These are phyloP conservation scores for Miniopterus natalensis DNA, from an alignment of 2,113 vertebrate species.

Conservation along the genomic window DNA sequence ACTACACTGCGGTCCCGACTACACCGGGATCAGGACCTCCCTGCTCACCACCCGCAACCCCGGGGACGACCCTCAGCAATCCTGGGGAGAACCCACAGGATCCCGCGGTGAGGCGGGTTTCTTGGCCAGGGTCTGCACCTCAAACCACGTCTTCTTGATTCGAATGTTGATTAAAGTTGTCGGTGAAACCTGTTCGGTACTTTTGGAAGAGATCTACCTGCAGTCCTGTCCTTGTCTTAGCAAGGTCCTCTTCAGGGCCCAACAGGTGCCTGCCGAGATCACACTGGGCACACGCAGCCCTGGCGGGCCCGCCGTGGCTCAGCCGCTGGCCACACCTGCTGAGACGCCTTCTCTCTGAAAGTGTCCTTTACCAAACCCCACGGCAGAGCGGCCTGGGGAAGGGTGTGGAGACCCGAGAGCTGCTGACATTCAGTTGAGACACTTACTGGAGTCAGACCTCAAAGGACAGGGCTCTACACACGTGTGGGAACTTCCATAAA, in stretches of 20 bases:
- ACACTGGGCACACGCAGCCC: not conserved
- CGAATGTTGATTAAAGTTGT: not conserved
- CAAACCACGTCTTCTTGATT: not conserved
- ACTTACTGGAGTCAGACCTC: not conserved
- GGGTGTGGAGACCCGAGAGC: not conserved
- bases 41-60: not conserved
- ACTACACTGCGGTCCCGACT: not conserved
- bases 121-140: not conserved
- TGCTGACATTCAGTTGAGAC: not conserved
- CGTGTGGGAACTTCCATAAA: not conserved
- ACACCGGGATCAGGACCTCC: not conserved
- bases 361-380: not conserved
- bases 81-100: not conserved
- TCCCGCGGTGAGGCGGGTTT: not conserved
- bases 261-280: too few species aligned
- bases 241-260: not conserved
- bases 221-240: not conserved
- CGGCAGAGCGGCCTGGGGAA: not conserved
- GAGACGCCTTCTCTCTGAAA: too few species aligned
- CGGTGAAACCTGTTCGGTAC: not conserved
- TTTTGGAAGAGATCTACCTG: not conserved
- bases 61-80: rapidly evolving
- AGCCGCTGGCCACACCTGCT: too few species aligned
- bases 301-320: too few species aligned
- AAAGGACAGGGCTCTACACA: not conserved